Base-by-base conservation (phyloP, 2,113 vertebrate species). In the Peromyscus maniculatus region DNA sequence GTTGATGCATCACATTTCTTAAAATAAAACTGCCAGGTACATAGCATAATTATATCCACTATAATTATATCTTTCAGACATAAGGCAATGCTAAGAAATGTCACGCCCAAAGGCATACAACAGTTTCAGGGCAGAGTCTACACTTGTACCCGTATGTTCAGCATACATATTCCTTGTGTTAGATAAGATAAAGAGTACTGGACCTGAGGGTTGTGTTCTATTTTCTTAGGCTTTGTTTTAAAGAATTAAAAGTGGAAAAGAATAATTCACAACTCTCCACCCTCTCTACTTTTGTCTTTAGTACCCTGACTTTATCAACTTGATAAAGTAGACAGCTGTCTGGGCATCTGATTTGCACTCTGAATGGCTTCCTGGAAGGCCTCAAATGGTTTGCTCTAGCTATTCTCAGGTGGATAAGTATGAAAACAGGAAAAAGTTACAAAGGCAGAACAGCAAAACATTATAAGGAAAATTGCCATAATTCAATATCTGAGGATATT, bases 401-500 rank as follows among this genome's bases (percentile, higher is more conserved):
- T 71, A 84, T 83, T 69, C 93, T 95, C 95, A 95, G 83, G 87
- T 88, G 80, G 28, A 13, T 90, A 95, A 89, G n/a, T 64, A 93
- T 46, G 91, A 95, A 96, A 90, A 84, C 57, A 88, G 90, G 84
- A 86, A 97, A 92, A 92, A 95, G 78, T 66, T 92, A 91, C n/a
- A 52, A 88, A 96, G 62, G 77, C 39, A 91, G 83, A 96, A 84
- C 16, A 77, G 33, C n/a, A 95, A 67, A 55, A 66, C n/a, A 62
- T 90, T 87, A 71, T 89, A 43, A 66, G 36, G 79, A 88, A 96
- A 94, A 95, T 75, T 95, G 55, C 78, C 43, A 21, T 90, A 87
- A 96, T 95, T 96, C 95, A 96, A 91, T 94, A 97, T 94, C 67
- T 71, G 49, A 92, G 67, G 87, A 49, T 96, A 97, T 89, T 87